phyloP scores from a whole-genome alignment of 2,113 vertebrate species.

The Hyla sarda region DNA sequence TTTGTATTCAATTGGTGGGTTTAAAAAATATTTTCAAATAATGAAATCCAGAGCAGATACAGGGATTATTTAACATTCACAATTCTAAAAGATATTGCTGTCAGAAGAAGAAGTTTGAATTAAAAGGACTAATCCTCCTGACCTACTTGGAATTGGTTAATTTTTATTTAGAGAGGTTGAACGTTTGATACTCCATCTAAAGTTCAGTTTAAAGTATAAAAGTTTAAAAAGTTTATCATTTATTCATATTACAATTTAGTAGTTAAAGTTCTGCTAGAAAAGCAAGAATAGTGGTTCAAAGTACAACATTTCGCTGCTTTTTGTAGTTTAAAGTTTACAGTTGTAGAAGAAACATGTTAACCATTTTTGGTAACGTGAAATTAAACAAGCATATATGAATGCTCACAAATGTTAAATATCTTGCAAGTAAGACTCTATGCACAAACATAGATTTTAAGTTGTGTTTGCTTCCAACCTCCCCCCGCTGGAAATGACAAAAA shows the following conservation, averaged over 20 bases:
- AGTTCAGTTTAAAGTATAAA: not conserved
- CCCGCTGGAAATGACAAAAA: no score
- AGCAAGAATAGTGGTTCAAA: not conserved
- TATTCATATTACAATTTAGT: conserved; percentile 27
- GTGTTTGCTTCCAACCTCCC: no score
- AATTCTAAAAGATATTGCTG: not conserved
- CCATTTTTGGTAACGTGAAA: not conserved
- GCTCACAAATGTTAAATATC: not conserved
- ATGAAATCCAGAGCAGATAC: no score
- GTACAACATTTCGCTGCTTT: not conserved
- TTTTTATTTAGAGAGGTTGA: not conserved
- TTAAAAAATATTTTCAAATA: no score
- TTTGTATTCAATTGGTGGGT: no score
- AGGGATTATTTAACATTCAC: no score
- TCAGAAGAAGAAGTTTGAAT: conserved; percentile 31
- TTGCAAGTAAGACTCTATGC: no score
- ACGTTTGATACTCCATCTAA: conserved; percentile 7
- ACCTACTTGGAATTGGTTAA: conserved; percentile 15
- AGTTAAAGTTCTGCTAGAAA: not conserved
- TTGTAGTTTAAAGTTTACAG: not conserved
- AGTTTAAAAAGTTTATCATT: conserved; percentile 1
- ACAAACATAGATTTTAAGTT: no score
- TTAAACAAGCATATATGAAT: not conserved
- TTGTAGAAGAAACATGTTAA: not conserved
- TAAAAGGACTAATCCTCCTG: conserved; percentile 23